These are phyloP conservation scores for Scaptodrosophila latifasciaeformis DNA, from an alignment of 2,888 invertebrate genomes.

Conservation along the genomic window DNA sequence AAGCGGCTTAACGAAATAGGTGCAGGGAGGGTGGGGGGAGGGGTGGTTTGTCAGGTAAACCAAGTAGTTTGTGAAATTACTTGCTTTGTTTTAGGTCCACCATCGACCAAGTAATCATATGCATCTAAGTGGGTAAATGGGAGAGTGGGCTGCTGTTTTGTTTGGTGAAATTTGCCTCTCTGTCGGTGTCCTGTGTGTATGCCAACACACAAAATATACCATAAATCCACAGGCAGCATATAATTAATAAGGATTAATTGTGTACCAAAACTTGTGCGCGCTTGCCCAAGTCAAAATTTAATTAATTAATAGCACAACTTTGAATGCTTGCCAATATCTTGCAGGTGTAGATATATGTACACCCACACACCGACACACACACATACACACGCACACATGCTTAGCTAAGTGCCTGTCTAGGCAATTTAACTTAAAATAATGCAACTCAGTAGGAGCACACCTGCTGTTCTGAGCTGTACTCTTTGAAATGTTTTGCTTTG, in stretches of 20 bases:
- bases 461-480: no score
- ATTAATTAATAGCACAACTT: constrained; percentile 66
- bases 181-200: constrained; percentile 43
- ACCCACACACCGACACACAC: neutral
- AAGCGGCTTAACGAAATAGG: constrained; percentile 17
- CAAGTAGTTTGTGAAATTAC: no score
- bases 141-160: no score
- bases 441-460: no score
- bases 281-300: constrained; percentile 51
- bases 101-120: no score
- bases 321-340: constrained; percentile 28
- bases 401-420: neutral
- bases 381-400: constrained; percentile 1
- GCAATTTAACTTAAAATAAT: no score
- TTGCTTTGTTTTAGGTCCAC: no score
- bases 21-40: no score
- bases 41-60: no score
- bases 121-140: no score
- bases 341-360: neutral
- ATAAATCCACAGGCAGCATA: constrained; percentile 62
- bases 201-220: constrained; percentile 58
- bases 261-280: constrained; percentile 48
- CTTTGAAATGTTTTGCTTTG: neutral
- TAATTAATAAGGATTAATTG: constrained; percentile 70
- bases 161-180: no score